phyloP scores from a whole-genome alignment of 2,113 vertebrate species.

The Equus quagga region DNA sequence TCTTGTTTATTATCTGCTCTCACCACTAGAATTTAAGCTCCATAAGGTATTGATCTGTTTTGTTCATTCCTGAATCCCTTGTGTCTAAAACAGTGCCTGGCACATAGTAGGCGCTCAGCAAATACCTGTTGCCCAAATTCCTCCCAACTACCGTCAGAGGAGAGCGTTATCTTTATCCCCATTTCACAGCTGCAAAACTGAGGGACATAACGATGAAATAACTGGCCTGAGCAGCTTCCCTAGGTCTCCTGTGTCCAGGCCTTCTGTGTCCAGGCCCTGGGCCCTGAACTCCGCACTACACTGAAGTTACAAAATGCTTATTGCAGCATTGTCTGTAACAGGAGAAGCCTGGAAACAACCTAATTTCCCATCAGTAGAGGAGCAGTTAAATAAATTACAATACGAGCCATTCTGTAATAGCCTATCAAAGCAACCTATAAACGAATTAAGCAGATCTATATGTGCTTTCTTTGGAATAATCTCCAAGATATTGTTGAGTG shows the following conservation, averaged over 20 bases:
- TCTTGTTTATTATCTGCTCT: not conserved
- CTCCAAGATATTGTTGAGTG: not conserved
- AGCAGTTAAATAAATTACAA: constrained; percentile 46
- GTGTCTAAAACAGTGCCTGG: not conserved
- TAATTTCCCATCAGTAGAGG: constrained; percentile 52
- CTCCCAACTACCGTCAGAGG: not conserved
- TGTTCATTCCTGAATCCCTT: not conserved
- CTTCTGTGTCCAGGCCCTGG: not conserved
- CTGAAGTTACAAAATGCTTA: not conserved
- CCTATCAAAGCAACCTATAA: constrained; percentile 56
- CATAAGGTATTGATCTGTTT: not conserved
- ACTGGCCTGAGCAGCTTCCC: not conserved
- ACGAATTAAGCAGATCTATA: constrained; percentile 44
- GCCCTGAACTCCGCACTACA: not conserved
- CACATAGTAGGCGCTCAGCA: not conserved
- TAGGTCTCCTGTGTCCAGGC: not conserved
- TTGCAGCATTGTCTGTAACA: not conserved
- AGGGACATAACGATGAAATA: not conserved
- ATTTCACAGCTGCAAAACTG: constrained; percentile 39
- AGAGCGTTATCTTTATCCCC: not conserved
- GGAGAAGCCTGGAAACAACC: not conserved
- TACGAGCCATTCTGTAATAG: not conserved
- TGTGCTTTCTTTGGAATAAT: constrained; percentile 13
- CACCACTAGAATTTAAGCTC: not conserved
- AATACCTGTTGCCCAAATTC: not conserved